Percentiles rank a stretch among this genome's conserved stretches.
Evolutionary conservation across 2,888 invertebrate genomes (phyloP).

Genomic region (Listrodromus nycthemerus): DNA sequence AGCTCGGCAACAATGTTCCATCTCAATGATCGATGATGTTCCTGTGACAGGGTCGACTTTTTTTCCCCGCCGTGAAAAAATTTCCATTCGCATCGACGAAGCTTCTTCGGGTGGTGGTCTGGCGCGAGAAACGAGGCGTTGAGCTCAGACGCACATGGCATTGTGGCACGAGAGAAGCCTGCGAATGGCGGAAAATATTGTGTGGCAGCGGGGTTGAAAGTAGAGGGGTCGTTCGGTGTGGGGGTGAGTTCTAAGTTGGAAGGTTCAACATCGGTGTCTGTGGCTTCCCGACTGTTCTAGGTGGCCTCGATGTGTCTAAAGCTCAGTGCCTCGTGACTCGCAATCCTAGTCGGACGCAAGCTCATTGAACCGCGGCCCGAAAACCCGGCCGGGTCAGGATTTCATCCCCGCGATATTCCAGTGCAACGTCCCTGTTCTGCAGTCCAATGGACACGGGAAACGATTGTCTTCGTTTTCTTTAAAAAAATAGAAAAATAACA

Average conservation of each 20-base stretch:
- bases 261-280: constrained; percentile 68
- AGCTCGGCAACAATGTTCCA: constrained; percentile 38
- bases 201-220: constrained; percentile 52
- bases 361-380: constrained; percentile 68
- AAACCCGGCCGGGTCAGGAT: constrained; percentile 57
- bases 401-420: constrained; percentile 49
- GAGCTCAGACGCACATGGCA: constrained; percentile 61
- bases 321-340: constrained; percentile 82
- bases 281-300: constrained; percentile 74
- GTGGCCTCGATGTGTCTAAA: constrained; percentile 81
- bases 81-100: constrained; percentile 48
- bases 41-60: constrained; percentile 7
- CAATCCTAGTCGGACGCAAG: constrained; percentile 78
- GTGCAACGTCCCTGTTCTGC: constrained; percentile 39
- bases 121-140: constrained; percentile 29
- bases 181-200: constrained; percentile 70
- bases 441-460: background rate
- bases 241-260: constrained; percentile 58
- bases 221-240: constrained; percentile 56
- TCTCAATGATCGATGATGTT: background rate
- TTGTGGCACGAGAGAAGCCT: constrained; percentile 62
- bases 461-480: background rate
- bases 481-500: background rate
- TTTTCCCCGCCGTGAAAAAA: constrained; percentile 9
- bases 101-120: constrained; percentile 35